phyloP scores from a whole-genome alignment of 2,113 vertebrate species.

The Rhodinocichla rosea region DNA sequence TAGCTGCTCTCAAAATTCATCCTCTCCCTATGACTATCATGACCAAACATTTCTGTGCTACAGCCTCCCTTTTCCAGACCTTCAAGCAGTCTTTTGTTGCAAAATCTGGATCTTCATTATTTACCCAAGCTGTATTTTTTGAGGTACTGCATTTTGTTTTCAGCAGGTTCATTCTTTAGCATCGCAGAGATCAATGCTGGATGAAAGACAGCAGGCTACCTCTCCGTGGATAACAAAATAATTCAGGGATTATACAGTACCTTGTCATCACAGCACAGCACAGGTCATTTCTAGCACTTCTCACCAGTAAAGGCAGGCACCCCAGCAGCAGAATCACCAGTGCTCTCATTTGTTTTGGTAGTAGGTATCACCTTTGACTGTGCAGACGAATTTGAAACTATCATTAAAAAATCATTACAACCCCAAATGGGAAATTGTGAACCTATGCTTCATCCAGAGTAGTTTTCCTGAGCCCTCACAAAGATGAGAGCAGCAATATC shows the following conservation, averaged over 20 bases:
- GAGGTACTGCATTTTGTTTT: background rate
- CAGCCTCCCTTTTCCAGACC: background rate
- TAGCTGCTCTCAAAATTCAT: background rate
- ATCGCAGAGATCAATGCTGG: background rate
- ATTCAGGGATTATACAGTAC: background rate
- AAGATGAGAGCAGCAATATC: background rate
- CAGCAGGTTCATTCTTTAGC: background rate
- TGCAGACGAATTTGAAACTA: background rate
- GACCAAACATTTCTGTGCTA: background rate
- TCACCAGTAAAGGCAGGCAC: background rate
- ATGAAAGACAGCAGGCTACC: background rate
- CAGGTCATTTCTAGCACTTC: background rate
- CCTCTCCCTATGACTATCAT: background rate
- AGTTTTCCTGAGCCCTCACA: background rate
- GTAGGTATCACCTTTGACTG: background rate
- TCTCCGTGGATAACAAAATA: background rate
- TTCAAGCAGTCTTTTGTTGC: background rate
- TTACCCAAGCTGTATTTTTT: background rate
- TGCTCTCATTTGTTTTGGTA: background rate
- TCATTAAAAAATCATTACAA: slow-evolving; percentile 35
- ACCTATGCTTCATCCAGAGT: background rate
- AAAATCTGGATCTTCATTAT: background rate
- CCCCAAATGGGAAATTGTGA: background rate
- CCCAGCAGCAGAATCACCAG: background rate
- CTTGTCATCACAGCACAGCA: background rate